A percentile compares a stretch with the other conserved stretches of the same genome.
Evolutionary conservation across 2,888 invertebrate species (phyloP).

Genomic region (Hermaeophaga mercurialis): DNA sequence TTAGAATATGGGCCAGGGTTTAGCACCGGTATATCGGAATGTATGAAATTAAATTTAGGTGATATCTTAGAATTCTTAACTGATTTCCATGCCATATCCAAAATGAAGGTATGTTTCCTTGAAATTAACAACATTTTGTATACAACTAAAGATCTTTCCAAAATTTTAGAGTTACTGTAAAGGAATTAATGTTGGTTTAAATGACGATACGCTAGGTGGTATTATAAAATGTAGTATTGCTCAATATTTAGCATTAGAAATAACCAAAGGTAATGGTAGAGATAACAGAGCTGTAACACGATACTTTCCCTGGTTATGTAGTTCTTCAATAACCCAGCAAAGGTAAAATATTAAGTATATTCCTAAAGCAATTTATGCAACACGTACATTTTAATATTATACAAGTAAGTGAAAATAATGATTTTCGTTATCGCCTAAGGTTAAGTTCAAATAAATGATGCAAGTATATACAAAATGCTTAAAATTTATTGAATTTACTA

Average conservation of each 20-base stretch:
- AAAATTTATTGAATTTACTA: too few relatives aligned
- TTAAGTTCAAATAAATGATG: too few relatives aligned
- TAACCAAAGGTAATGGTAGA: constrained; percentile 83
- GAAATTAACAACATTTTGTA: background rate
- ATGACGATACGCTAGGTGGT: constrained; percentile 96
- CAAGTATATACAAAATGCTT: too few relatives aligned
- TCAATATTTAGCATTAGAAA: constrained; percentile 91
- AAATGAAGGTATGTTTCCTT: constrained; percentile 78
- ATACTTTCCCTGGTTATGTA: constrained; percentile 90
- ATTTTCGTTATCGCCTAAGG: too few relatives aligned
- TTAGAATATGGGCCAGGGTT: constrained; percentile 61
- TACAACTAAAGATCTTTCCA: background rate
- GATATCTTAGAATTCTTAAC: constrained; percentile 95
- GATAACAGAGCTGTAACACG: constrained; percentile 81
- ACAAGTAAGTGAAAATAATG: too few relatives aligned
- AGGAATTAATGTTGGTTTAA: constrained; percentile 70
- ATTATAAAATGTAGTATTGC: constrained; percentile 95
- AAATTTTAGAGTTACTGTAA: constrained; percentile 69
- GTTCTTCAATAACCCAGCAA: constrained; percentile 78
- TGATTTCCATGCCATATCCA: constrained; percentile 94
- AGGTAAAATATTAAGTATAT: constrained; percentile 58
- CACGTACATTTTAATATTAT: too few relatives aligned
- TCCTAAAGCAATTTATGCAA: too few relatives aligned
- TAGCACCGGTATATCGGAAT: constrained; percentile 90
- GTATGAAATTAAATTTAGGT: constrained; percentile 87